Conservation (phyloP, 2,113 vertebrate genomes). For the Orientallactaga bullata region DNA sequence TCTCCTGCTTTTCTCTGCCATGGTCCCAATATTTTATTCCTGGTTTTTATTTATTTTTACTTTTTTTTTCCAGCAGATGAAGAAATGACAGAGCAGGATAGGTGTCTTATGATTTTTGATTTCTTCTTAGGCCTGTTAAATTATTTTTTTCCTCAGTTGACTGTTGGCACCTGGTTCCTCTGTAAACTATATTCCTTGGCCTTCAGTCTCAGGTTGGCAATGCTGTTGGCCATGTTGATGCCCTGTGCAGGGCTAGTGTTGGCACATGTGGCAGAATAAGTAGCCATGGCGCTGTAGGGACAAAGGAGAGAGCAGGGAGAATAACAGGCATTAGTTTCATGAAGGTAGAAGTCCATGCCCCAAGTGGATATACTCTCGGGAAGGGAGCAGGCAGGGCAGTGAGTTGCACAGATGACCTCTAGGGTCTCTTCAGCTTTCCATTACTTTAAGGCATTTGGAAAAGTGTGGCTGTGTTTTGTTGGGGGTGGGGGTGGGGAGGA, state of each 20-base stretch:
- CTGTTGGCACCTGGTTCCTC: conserved; percentile 98
- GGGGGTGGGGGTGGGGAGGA: background rate
- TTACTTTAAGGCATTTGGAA: background rate
- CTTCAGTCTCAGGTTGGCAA: conserved; percentile 99
- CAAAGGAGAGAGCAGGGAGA: conserved; percentile 84
- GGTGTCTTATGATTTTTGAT: conserved; percentile 82
- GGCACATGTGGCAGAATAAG: conserved; percentile 96
- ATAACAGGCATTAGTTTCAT: conserved; percentile 81
- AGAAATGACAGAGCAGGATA: conserved; percentile 85
- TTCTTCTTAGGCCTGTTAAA: conserved; percentile 84
- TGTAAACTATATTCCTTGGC: conserved; percentile 99
- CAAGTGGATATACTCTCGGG: conserved; percentile 26
- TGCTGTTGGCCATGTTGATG: conserved; percentile 99
- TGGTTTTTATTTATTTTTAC: conserved; percentile 69
- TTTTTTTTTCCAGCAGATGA: conserved; percentile 82
- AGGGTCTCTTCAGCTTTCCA: background rate
- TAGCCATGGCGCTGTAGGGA: conserved; percentile 94
- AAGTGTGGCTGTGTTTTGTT: background rate
- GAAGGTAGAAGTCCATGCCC: conserved; percentile 60
- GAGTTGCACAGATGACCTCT: background rate
- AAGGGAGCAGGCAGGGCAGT: background rate
- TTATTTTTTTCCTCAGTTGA: conserved; percentile 92
- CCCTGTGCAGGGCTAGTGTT: conserved; percentile 96
- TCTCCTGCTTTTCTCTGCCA: conserved; percentile 84
- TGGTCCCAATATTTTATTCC: conserved; percentile 84